Conservation (phyloP, 2,797 vertebrate genomes). For the Balearica regulorum region DNA sequence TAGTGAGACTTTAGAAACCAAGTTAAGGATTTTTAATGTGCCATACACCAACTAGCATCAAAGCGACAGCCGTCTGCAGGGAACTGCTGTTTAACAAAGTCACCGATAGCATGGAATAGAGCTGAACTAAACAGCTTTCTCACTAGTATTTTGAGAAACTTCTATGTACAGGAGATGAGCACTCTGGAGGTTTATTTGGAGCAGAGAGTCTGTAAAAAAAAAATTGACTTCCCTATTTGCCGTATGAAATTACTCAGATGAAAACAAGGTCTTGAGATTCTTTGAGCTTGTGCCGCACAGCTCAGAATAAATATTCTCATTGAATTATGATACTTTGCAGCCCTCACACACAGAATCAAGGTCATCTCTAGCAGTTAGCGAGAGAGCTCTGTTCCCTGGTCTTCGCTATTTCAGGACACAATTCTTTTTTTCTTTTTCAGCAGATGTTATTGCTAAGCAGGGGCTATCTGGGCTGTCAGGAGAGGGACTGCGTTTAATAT, state of each 20-base stretch:
- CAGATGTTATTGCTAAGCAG: background rate
- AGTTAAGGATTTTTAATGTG: slow-evolving; percentile 29
- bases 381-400: background rate
- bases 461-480: background rate
- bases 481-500: fast-evolving
- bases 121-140: slow-evolving; percentile 13
- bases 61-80: background rate
- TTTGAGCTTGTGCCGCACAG: background rate
- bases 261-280: background rate
- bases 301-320: background rate
- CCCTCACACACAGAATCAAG: background rate
- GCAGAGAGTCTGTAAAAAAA: background rate
- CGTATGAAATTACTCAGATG: background rate
- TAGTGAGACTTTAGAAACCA: background rate
- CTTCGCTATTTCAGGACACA: background rate
- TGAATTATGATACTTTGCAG: background rate
- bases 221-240: background rate
- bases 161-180: background rate
- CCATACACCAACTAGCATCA: background rate
- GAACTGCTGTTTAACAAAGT: slow-evolving; percentile 9
- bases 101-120: background rate
- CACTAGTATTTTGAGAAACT: background rate
- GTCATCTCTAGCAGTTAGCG: background rate
- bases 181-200: background rate
- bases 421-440: background rate